phyloP scores from a whole-genome alignment of 2,113 vertebrate genomes.

The Corydoras maculifer region DNA sequence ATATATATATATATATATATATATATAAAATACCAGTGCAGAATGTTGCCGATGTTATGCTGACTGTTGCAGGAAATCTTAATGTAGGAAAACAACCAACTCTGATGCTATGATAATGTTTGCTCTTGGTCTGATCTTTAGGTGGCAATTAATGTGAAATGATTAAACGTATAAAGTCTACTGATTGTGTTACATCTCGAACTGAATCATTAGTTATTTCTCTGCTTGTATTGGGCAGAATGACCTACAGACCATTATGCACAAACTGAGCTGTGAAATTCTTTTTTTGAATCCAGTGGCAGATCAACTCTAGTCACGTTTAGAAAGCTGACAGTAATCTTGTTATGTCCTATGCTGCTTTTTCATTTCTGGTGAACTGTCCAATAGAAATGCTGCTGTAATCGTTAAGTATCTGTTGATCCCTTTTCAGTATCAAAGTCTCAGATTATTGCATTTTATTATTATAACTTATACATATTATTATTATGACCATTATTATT shows the following conservation, averaged over 20 bases:
- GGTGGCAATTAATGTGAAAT: not conserved
- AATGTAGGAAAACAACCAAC: not conserved
- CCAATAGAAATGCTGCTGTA: slow-evolving; percentile 5
- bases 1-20: slow-evolving; percentile 56
- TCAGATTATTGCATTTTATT: not conserved
- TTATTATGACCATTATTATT: too few species aligned
- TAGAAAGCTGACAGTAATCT: not conserved
- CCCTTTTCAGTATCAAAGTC: not conserved
- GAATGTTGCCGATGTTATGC: slow-evolving; percentile 46
- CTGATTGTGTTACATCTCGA: not conserved
- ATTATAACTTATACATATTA: too few species aligned
- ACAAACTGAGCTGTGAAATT: not conserved
- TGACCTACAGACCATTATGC: slow-evolving; percentile 5
- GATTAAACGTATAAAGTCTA: not conserved
- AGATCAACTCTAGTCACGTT: not conserved
- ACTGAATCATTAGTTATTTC: not conserved
- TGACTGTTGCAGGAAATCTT: slow-evolving; percentile 30
- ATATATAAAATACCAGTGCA: slow-evolving; percentile 61
- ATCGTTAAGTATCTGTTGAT: not conserved
- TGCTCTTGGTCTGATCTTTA: slow-evolving; percentile 1
- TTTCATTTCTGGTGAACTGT: slow-evolving; percentile 6
- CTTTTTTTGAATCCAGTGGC: not conserved
- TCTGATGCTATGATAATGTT: not conserved
- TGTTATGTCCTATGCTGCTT: not conserved
- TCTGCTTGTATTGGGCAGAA: not conserved